Percentiles rank a stretch among this genome's conserved stretches.
These are phyloP conservation scores for Athalia rosae DNA, from an alignment of 2,888 invertebrate species.

Conservation along the genomic window DNA sequence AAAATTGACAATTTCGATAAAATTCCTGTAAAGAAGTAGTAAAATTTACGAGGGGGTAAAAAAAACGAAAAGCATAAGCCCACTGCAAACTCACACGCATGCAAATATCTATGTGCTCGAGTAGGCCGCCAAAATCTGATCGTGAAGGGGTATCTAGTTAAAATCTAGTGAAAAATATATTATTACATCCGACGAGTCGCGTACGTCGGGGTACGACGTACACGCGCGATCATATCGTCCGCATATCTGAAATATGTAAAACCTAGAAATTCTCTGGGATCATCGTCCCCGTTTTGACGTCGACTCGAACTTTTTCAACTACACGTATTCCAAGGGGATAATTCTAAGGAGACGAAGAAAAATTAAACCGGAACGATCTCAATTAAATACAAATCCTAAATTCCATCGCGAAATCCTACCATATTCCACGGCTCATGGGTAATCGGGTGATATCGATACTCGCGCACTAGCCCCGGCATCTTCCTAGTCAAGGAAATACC, in stretches of 20 bases:
- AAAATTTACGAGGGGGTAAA: background rate
- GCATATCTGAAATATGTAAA: background rate
- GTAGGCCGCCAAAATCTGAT: constrained; percentile 39
- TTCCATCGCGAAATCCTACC: background rate
- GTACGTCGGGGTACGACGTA: background rate
- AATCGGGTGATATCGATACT: too few relatives aligned
- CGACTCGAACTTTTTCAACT: background rate
- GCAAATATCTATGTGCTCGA: constrained; percentile 56
- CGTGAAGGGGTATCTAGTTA: background rate
- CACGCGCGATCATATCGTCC: background rate
- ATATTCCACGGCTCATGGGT: too few relatives aligned
- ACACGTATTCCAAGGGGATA: background rate
- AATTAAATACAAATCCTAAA: background rate
- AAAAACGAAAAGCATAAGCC: constrained; percentile 54
- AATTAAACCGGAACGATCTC: background rate
- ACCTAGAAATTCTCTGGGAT: background rate
- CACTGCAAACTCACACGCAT: constrained; percentile 60
- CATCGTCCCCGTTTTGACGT: background rate
- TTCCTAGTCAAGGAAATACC: background rate
- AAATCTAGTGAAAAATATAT: too few relatives aligned
- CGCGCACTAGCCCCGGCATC: background rate
- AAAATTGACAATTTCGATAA: constrained; percentile 1
- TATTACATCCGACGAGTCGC: background rate
- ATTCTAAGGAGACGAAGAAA: background rate
- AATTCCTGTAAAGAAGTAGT: constrained; percentile 15